Base-by-base conservation (phyloP, 2,797 vertebrate species). In the Tiaroga cobitis region DNA sequence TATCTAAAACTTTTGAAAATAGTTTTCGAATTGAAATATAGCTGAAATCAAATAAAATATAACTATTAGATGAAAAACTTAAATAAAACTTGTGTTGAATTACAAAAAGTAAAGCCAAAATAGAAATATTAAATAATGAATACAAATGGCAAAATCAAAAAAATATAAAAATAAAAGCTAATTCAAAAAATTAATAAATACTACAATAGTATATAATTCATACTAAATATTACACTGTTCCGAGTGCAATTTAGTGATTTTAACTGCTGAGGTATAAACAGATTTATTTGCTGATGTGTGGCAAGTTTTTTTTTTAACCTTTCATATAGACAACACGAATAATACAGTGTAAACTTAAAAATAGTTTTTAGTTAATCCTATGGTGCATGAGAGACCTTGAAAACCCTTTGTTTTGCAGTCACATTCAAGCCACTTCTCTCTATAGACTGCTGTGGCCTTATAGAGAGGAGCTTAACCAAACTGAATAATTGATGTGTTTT, bases 401-500 rank as follows among this genome's bases (percentile, higher is more conserved):
- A 65, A 80, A 46, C 19, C 0, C 21, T 39, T n/a, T 15, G 49
- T 41, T 59, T 43, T 15, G 3, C 21, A 26, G 13, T 77, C 46
- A 46, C 61, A 32, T 26, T 9, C 46, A 69, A 81, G 43, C 46
- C 49, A 70, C 34, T 29, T 72, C 18, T 82, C n/a, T 82, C 21
- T 54, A 81, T 67, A 68, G 21, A 41, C 37, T 56, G 51, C 68
- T 72, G 37, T 59, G 56, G 80, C 24, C 41, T 76, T 61, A 46
- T 51, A 76, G 59, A 10, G 39, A n/a, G 18, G 15, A 56, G 56
- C 21, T 65, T 74, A 51, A 63, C 46, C 65, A 68, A 81, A 41
- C 72, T 39, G 16, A 75, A 78, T 82, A 77, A 82, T 76, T 76
- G 34, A 70, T 77, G 41, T 78, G 63, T 77, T 67, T 67, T 56